Conservation (phyloP, 2,797 vertebrate genomes). For the Typhlichthys eigenmanni region DNA sequence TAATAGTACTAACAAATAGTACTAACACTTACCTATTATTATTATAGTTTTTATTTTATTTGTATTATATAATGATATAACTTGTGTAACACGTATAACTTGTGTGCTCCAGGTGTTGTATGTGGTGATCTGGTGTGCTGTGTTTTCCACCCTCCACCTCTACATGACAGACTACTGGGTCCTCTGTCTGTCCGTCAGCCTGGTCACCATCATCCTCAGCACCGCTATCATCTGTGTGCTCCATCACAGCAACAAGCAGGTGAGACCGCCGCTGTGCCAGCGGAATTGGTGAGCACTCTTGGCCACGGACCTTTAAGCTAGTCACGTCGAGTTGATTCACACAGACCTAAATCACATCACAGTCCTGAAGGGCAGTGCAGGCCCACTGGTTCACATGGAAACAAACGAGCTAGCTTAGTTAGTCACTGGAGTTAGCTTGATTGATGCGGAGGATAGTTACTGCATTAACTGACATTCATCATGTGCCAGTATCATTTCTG, state of each 20-base stretch:
- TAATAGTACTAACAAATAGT: neutral
- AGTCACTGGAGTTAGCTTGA: too few relatives aligned
- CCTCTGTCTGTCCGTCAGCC: constrained; percentile 75
- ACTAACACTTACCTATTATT: neutral
- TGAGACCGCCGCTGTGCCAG: constrained; percentile 2
- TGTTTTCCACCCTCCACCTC: constrained; percentile 76
- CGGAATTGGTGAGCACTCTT: too few relatives aligned
- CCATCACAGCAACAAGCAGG: constrained; percentile 72
- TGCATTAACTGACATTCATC: too few relatives aligned
- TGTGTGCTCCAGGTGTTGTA: constrained; percentile 70
- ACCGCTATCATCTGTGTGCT: constrained; percentile 69
- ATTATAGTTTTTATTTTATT: too few relatives aligned
- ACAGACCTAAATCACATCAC: too few relatives aligned
- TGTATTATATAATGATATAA: neutral
- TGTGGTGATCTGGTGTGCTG: constrained; percentile 75
- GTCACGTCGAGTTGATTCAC: too few relatives aligned
- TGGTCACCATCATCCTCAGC: constrained; percentile 74
- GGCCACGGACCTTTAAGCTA: too few relatives aligned
- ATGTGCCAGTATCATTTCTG: too few relatives aligned
- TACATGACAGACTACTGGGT: constrained; percentile 74
- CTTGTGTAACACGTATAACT: neutral
- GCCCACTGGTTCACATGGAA: too few relatives aligned
- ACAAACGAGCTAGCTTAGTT: too few relatives aligned
- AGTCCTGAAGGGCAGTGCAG: too few relatives aligned
- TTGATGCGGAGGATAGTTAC: too few relatives aligned